phyloP scores from a whole-genome alignment of 1,140 invertebrate genomes.

The Drosophila sproati region DNA sequence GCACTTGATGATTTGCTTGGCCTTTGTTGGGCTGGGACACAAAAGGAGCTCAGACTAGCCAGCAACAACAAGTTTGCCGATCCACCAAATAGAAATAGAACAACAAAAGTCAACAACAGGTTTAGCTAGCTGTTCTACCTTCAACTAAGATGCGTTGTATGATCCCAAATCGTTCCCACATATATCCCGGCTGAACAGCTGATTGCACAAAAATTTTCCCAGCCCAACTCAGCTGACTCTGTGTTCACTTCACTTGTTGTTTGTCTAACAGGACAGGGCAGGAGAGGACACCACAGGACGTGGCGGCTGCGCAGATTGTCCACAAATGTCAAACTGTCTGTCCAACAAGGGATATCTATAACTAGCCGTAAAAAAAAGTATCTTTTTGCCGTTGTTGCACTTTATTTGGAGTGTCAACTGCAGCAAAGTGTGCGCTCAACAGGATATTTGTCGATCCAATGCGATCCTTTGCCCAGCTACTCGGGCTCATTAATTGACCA shows the following conservation, averaged over 20 bases:
- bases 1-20: conserved; percentile 79
- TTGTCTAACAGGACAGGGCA: conserved; percentile 64
- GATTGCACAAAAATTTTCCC: conserved; percentile 79
- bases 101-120: conserved; percentile 79
- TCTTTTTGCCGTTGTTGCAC: conserved; percentile 69
- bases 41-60: conserved; percentile 53
- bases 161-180: conserved; percentile 68
- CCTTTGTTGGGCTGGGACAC: conserved; percentile 60
- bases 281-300: conserved; percentile 63
- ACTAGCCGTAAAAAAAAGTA: conserved; percentile 75
- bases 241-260: conserved; percentile 63
- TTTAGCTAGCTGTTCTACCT: conserved; percentile 63
- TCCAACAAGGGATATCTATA: conserved; percentile 76
- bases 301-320: conserved; percentile 64
- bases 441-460: conserved; percentile 60
- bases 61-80: conserved; percentile 45
- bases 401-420: conserved; percentile 80
- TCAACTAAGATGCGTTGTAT: conserved; percentile 26
- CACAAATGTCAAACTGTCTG: conserved; percentile 77
- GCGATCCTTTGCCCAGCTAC: conserved; percentile 13
- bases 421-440: conserved; percentile 63
- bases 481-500: conserved; percentile 73
- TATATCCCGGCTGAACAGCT: conserved; percentile 58
- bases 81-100: conserved; percentile 46
- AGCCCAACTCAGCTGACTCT: conserved; percentile 70